Evolutionary conservation across 30 jellyfish, hydroid and myxozoan species (phyloP).

Genomic region (Chrysaora quinquecirrha): DNA sequence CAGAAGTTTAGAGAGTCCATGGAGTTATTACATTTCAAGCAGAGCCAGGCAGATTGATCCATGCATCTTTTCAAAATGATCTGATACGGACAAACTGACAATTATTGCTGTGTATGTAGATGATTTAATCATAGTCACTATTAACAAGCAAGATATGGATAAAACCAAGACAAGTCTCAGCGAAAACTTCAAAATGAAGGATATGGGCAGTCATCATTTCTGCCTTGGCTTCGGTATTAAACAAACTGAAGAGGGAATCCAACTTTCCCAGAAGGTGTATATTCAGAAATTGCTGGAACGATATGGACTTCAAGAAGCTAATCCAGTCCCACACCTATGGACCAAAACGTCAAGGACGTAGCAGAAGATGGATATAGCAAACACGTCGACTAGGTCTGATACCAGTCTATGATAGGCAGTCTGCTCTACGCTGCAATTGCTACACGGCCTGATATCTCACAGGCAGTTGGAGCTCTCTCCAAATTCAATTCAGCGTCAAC

Average conservation of each 20-base stretch:
- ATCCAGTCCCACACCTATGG: neutral
- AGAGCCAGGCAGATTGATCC: too few species aligned
- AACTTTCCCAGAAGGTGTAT: neutral
- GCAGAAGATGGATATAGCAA: conserved; percentile 21
- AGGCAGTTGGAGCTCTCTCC: conserved; percentile 16
- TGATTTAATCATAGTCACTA: conserved; percentile 16
- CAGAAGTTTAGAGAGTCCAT: conserved; percentile 4
- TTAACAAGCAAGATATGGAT: too few species aligned
- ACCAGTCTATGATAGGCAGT: conserved; percentile 28
- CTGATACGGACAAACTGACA: neutral
- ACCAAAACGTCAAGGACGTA: neutral
- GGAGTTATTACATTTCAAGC: neutral
- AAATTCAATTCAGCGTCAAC: conserved; percentile 6
- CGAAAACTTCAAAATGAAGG: conserved; percentile 4
- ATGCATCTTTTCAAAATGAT: too few species aligned
- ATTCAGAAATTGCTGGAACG: neutral
- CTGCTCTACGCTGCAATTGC: conserved; percentile 27
- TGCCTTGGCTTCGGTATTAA: neutral
- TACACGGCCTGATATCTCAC: conserved; percentile 33
- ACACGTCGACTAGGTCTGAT: conserved; percentile 6
- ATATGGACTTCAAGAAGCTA: neutral
- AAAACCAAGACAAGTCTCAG: neutral
- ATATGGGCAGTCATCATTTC: neutral
- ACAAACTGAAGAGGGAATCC: neutral
- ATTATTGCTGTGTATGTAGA: conserved; percentile 24